Conservation (phyloP, 1,140 invertebrate genomes). For the Drosophila lacteicornis region DNA sequence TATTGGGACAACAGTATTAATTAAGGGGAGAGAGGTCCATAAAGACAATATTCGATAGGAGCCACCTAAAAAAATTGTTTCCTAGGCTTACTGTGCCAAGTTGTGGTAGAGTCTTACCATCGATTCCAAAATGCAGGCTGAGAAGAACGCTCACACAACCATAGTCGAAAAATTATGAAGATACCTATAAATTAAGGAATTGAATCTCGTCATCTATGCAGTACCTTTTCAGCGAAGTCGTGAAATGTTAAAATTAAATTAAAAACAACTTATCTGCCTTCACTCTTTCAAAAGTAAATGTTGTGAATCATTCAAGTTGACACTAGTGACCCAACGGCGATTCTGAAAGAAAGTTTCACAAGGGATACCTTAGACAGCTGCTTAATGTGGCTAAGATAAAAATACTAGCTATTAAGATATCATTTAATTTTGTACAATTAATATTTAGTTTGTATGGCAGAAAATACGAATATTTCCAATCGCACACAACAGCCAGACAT, state of each 20-base stretch:
- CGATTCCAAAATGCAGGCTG: background rate
- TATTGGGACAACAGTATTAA: too few species aligned
- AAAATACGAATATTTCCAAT: background rate
- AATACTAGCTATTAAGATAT: background rate
- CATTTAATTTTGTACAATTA: background rate
- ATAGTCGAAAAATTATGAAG: slow-evolving; percentile 1
- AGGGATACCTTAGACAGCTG: background rate
- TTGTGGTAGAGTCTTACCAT: background rate
- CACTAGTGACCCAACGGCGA: background rate
- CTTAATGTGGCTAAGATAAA: slow-evolving; percentile 2
- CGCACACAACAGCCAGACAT: background rate
- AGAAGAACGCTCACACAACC: background rate
- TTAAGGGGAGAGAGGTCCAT: too few species aligned
- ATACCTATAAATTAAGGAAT: background rate
- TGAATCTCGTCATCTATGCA: background rate
- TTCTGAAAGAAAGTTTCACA: background rate
- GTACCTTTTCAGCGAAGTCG: too few species aligned
- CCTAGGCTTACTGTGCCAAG: slow-evolving; percentile 1
- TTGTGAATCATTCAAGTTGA: slow-evolving; percentile 1
- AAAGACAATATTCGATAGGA: too few species aligned
- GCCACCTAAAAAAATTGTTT: slow-evolving; percentile 9
- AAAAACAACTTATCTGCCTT: background rate
- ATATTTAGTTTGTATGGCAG: background rate
- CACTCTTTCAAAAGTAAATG: background rate
- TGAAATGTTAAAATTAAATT: background rate